Percentiles rank a stretch among this genome's conserved stretches.
Conservation (phyloP, 2,888 invertebrate species). For the Noctua janthe region DNA sequence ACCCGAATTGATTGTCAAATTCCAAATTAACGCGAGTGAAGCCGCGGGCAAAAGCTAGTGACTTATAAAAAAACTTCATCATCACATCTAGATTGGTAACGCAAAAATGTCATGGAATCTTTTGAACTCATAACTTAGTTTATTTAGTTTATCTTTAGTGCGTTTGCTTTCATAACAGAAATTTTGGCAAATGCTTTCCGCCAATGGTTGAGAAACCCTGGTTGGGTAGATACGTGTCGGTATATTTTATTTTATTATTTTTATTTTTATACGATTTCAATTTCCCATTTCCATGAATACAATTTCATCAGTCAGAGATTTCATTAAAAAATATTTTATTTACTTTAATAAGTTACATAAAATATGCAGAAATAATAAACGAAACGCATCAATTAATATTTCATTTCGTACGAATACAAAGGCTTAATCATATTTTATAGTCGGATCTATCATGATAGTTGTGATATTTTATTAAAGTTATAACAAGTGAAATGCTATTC, state of each 20-base stretch:
- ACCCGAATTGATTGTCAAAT: no score
- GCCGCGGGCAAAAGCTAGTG: no score
- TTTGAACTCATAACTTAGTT: background rate
- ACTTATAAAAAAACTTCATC: background rate
- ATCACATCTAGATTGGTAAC: background rate
- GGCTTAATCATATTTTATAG: slow-evolving; percentile 31
- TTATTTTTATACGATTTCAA: background rate
- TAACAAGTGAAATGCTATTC: background rate
- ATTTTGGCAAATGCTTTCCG: background rate
- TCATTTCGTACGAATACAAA: slow-evolving; percentile 28
- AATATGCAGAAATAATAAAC: slow-evolving; percentile 10
- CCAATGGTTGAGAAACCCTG: background rate
- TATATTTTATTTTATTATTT: no score
- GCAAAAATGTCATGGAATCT: background rate
- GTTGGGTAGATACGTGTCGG: background rate
- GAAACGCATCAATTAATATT: slow-evolving; percentile 21
- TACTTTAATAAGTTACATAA: slow-evolving; percentile 10
- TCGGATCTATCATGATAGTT: slow-evolving; percentile 42
- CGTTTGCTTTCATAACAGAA: background rate
- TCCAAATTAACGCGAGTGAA: no score
- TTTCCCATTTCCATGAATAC: background rate
- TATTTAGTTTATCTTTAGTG: background rate
- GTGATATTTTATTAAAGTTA: slow-evolving; percentile 7
- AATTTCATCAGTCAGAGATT: background rate
- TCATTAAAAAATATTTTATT: slow-evolving; percentile 6